phyloP scores from a whole-genome alignment of 35 echinoderm and acorn worm species.

The Chiridota heheva region DNA sequence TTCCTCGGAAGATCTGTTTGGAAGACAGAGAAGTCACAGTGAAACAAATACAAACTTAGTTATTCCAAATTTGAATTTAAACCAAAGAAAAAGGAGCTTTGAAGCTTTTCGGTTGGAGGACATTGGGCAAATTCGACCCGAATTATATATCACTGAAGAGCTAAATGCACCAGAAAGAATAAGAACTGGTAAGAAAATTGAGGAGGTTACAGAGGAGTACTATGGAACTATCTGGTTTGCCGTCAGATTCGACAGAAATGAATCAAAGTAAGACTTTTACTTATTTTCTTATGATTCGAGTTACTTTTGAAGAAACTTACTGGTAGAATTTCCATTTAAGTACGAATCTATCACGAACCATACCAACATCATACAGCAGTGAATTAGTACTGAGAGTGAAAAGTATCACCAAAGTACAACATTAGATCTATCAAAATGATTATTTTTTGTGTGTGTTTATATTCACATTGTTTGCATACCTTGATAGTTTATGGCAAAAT shows the following conservation, averaged over 20 bases:
- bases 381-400: no score
- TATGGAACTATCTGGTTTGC: slow-evolving; percentile 54
- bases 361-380: no score
- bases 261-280: slow-evolving; percentile 28
- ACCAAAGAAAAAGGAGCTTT: slow-evolving; percentile 29
- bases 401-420: no score
- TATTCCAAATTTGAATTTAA: slow-evolving; percentile 31
- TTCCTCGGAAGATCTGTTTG: slow-evolving; percentile 26
- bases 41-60: slow-evolving; percentile 23
- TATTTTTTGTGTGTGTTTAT: no score
- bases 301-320: no score
- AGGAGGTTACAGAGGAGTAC: slow-evolving; percentile 41
- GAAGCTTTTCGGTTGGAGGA: slow-evolving; percentile 44
- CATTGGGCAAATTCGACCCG: slow-evolving; percentile 30
- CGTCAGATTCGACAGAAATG: slow-evolving; percentile 43
- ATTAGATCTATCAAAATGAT: no score
- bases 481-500: no score
- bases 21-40: slow-evolving; percentile 23
- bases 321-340: no score
- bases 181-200: slow-evolving; percentile 40
- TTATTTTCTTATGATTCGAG: no score
- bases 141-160: slow-evolving; percentile 36
- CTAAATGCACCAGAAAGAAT: slow-evolving; percentile 12
- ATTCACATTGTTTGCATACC: no score
- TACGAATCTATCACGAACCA: no score